Conservation (phyloP, 1,140 invertebrate genomes). For the Drosophila rufa region DNA sequence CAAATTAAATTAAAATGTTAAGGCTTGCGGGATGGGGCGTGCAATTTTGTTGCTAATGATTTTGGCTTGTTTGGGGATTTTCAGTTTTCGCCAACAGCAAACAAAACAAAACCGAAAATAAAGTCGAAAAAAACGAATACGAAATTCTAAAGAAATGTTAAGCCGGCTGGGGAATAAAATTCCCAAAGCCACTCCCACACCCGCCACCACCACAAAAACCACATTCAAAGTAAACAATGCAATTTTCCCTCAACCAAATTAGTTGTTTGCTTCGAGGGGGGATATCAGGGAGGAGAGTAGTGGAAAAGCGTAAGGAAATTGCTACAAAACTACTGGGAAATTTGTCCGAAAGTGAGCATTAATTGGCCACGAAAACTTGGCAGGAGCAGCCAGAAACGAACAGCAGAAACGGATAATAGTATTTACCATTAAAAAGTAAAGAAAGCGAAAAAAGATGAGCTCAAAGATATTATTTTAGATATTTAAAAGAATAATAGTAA, state of each 20-base stretch:
- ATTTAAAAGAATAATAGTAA: too few species aligned
- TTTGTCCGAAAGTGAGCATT: constrained; percentile 62
- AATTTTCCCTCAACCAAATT: constrained; percentile 68
- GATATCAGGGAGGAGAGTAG: not conserved
- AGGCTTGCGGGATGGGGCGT: constrained; percentile 24
- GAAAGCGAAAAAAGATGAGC: not conserved
- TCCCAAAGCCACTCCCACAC: constrained; percentile 9
- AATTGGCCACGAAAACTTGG: constrained; percentile 55
- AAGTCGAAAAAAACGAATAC: constrained; percentile 17
- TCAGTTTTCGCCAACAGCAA: constrained; percentile 52
- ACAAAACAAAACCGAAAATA: constrained; percentile 18
- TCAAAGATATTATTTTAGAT: too few species aligned
- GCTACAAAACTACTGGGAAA: constrained; percentile 38
- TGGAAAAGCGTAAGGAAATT: constrained; percentile 50
- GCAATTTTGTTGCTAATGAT: constrained; percentile 82
- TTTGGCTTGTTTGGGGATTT: constrained; percentile 80
- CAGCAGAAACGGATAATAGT: not conserved
- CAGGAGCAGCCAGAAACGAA: not conserved
- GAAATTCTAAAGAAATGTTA: constrained; percentile 71
- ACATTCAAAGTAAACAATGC: constrained; percentile 69
- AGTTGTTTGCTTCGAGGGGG: constrained; percentile 45
- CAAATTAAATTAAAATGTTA: constrained; percentile 83
- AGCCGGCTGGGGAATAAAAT: constrained; percentile 63
- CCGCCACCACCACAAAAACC: not conserved
- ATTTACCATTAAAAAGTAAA: not conserved